phyloP scores from a whole-genome alignment of 2,888 invertebrate species.

The Dryococelus australis region DNA sequence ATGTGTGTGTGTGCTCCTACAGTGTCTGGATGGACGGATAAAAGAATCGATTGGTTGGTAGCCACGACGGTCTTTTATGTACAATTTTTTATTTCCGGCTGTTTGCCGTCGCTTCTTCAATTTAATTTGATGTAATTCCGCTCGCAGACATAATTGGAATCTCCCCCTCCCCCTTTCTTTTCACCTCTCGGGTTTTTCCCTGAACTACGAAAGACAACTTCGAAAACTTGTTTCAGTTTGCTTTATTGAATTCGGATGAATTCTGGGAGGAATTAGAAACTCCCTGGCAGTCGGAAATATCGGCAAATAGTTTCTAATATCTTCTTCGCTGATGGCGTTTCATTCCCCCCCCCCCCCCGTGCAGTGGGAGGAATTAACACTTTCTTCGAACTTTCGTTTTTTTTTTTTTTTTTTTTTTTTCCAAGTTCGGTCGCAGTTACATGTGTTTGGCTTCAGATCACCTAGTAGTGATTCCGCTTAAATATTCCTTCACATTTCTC shows the following conservation, averaged over 20 bases:
- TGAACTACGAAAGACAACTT: neutral
- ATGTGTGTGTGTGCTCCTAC: neutral
- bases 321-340: neutral
- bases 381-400: neutral
- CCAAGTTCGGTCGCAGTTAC: neutral
- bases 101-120: neutral
- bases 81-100: neutral
- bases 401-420: neutral
- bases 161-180: neutral
- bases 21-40: neutral
- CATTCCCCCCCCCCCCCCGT: neutral
- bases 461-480: no score
- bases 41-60: neutral
- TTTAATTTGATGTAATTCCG: slow-evolving; percentile 16
- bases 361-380: neutral
- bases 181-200: neutral
- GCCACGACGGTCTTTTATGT: neutral
- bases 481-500: no score
- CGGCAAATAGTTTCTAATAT: neutral
- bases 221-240: neutral
- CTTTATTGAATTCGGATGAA: neutral
- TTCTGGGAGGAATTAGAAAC: neutral
- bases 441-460: neutral
- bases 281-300: neutral
- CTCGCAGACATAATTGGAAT: neutral